phyloP scores from a whole-genome alignment of 2,888 invertebrate species.

The Brenthis hecate region DNA sequence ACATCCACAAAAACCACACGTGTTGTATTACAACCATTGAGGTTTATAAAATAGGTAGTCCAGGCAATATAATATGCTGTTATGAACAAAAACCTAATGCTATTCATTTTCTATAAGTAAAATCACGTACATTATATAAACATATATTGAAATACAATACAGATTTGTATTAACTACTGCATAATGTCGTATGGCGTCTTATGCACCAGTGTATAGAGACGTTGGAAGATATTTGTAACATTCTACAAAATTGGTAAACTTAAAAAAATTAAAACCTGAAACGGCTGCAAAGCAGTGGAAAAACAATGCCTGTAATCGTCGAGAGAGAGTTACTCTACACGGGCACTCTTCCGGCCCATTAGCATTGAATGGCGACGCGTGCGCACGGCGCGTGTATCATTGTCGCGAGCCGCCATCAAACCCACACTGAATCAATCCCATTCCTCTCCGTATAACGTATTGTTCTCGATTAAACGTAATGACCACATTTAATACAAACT shows the following conservation, averaged over 20 bases:
- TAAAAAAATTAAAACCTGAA: constrained; percentile 36
- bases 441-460: constrained; percentile 62
- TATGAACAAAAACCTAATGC: background rate
- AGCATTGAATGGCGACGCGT: constrained; percentile 78
- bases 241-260: background rate
- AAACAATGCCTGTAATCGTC: constrained; percentile 65
- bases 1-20: constrained; percentile 25
- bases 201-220: background rate
- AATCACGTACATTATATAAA: too few relatives aligned
- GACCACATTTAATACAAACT: constrained; percentile 68
- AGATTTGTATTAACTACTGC: too few relatives aligned
- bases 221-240: background rate
- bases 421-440: constrained; percentile 63
- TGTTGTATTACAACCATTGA: constrained; percentile 25
- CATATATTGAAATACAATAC: too few relatives aligned
- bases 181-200: too few relatives aligned
- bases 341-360: constrained; percentile 76
- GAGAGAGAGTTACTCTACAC: constrained; percentile 63
- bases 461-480: constrained; percentile 74
- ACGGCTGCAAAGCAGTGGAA: constrained; percentile 43
- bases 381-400: constrained; percentile 67
- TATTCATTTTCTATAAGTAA: background rate
- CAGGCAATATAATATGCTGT: background rate
- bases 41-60: constrained; percentile 20
- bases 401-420: constrained; percentile 54